Evolutionary conservation across 2,797 vertebrate genomes (phyloP), one percentile per base, ranked within the genome.

Genomic region (Cyprinodon diabolis): DNA sequence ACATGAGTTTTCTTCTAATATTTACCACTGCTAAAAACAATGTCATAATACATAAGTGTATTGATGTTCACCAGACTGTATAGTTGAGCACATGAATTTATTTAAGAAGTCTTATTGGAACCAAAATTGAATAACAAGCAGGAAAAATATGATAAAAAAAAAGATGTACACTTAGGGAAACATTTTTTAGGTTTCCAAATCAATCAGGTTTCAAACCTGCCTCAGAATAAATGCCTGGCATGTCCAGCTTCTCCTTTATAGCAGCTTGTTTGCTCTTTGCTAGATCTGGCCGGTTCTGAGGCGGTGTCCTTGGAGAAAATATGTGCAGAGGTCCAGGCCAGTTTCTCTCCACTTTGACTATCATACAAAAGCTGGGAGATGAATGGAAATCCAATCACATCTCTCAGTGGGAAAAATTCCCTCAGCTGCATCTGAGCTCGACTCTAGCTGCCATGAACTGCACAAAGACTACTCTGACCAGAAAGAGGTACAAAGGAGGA

Each of bases 371-470:
- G 79, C 78, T 82, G 82, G 83, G 80, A 89, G 89, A 89, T 62
- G 65, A 90, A 90, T 86, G 85, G 79, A 79, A 91, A 91, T 85
- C 80, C 74, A 91, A 90, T 91, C 91, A 87, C 81, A 71, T 78
- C 82, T 87, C 72, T 78, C 78, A 12, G 15, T 69, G 80, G 86
- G 65, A 81, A 76, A 72, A 86, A 79, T 56, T 82, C 82, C 74
- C 71, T 72, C 74, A 85, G 82, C 78, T 71, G 68, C 81, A 80
- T 74, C 78, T 70, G 81, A 80, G 72, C 75, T 65, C 55, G 49
- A 55, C 70, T 71, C 40, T 71, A 69, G 75, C 67, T 74, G 63
- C 49, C 66, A 66, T 72, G 45, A 78, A 65, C 68, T 75, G 60
- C 67, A 70, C 37, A 69, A 54, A 72, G 67, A 75, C 66, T 67